Evolutionary conservation across 2,113 vertebrate species (phyloP).

Genomic region (Oncorhynchus masou): DNA sequence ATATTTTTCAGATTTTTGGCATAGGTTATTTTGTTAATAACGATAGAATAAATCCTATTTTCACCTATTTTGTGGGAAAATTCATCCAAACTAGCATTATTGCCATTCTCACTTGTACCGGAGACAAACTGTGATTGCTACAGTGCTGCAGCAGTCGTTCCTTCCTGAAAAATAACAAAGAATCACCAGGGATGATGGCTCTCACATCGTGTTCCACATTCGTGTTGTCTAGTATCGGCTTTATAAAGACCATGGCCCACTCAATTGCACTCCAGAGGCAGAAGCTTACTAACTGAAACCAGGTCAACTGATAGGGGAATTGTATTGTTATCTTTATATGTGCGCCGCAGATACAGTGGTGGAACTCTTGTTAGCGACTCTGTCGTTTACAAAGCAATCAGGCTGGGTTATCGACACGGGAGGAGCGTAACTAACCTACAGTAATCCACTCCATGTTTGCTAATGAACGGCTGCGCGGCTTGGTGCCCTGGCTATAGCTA

Average conservation of each 20-base stretch:
- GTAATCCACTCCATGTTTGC: constrained; percentile 63
- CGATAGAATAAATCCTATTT: too few relatives aligned
- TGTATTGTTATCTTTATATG: constrained; percentile 61
- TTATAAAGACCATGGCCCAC: constrained; percentile 47
- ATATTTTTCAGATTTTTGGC: constrained; percentile 27
- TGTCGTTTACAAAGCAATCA: constrained; percentile 55
- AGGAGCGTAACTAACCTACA: constrained; percentile 53
- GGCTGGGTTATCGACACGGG: constrained; percentile 50
- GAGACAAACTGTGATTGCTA: too few relatives aligned
- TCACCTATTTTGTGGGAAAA: too few relatives aligned
- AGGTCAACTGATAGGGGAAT: constrained; percentile 67
- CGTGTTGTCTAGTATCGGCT: constrained; percentile 56
- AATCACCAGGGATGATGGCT: constrained; percentile 57
- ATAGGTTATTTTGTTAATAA: background rate
- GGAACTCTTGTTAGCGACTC: constrained; percentile 41
- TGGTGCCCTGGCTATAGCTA: constrained; percentile 13
- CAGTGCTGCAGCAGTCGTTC: too few relatives aligned
- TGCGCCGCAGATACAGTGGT: constrained; percentile 42
- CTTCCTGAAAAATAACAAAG: constrained; percentile 2
- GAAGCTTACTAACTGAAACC: constrained; percentile 59
- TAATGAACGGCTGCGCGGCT: constrained; percentile 53
- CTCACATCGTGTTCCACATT: constrained; percentile 51
- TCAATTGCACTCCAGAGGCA: constrained; percentile 64
- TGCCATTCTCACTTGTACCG: too few relatives aligned
- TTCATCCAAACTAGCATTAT: too few relatives aligned